These are phyloP conservation scores for Copidosoma floridanum DNA, from an alignment of 1,140 invertebrate species.

Conservation along the genomic window DNA sequence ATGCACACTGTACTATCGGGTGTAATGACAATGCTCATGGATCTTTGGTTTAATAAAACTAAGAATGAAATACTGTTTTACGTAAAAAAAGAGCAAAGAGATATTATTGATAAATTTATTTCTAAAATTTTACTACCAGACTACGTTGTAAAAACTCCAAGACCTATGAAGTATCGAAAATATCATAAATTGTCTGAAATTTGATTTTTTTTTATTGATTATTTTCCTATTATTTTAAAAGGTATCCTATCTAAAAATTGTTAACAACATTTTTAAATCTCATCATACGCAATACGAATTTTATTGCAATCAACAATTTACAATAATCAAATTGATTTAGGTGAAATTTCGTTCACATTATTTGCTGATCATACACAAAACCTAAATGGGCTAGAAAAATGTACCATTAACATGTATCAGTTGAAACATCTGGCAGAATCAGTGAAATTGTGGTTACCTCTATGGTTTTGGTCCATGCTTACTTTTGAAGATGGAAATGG, in stretches of 20 bases:
- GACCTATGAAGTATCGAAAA: neutral
- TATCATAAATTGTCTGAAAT: conserved; percentile 17
- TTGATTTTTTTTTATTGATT: conserved; percentile 5
- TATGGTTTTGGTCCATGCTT: conserved; percentile 17
- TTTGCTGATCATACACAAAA: conserved; percentile 6
- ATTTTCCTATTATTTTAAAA: conserved; percentile 8
- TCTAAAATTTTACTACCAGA: conserved; percentile 2
- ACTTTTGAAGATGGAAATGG: conserved; percentile 20
- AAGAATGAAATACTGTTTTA: conserved; percentile 9
- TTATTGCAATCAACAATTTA: conserved; percentile 14
- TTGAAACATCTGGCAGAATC: conserved; percentile 8
- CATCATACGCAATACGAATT: neutral
- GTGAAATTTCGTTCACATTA: conserved; percentile 6
- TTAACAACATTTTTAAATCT: conserved; percentile 15
- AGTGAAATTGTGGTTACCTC: conserved; percentile 11
- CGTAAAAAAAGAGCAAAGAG: neutral
- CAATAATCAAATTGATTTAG: conserved; percentile 6
- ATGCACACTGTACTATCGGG: neutral
- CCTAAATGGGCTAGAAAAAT: conserved; percentile 16
- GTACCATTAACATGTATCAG: too few species aligned
- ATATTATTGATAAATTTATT: neutral
- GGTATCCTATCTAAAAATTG: neutral
- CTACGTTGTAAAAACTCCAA: conserved; percentile 4
- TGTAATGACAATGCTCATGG: conserved; percentile 4
- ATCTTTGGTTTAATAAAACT: neutral